phyloP scores from a whole-genome alignment of 2,797 vertebrate species.

The Takifugu rubripes region DNA sequence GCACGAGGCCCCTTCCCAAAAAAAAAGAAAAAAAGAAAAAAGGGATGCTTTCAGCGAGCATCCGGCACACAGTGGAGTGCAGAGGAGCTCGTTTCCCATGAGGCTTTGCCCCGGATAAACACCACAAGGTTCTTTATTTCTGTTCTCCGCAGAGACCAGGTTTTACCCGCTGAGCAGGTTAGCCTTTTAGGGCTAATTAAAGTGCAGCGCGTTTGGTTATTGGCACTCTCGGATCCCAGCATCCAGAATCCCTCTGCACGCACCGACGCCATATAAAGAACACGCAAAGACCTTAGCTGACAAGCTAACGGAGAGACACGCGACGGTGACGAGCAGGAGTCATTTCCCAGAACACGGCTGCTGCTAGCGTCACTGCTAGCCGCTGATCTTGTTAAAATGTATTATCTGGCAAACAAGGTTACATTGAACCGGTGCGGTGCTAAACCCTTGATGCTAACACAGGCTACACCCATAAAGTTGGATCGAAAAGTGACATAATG shows the following conservation, averaged over 20 bases:
- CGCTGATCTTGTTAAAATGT: too few relatives aligned
- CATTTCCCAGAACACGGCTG: too few relatives aligned
- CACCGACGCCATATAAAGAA: conserved; percentile 2
- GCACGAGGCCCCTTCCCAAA: conserved; percentile 55
- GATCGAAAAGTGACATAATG: too few relatives aligned
- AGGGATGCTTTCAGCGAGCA: conserved; percentile 46
- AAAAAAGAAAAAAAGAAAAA: conserved; percentile 8
- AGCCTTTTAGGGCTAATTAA: conserved; percentile 51
- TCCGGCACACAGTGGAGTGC: conserved; percentile 53
- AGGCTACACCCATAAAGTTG: too few relatives aligned
- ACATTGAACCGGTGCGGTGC: too few relatives aligned
- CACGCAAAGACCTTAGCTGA: background rate
- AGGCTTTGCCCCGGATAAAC: conserved; percentile 47
- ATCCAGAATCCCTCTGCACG: conserved; percentile 2
- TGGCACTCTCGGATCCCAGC: conserved; percentile 39
- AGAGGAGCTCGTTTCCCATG: conserved; percentile 49
- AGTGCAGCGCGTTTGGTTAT: conserved; percentile 46
- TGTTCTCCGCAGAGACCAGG: conserved; percentile 28
- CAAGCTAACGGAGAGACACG: too few relatives aligned
- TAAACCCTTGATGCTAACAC: too few relatives aligned
- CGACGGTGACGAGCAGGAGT: too few relatives aligned
- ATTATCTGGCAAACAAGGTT: too few relatives aligned
- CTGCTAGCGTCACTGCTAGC: too few relatives aligned
- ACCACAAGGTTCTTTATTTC: conserved; percentile 46
- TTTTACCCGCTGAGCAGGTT: conserved; percentile 35